Evolutionary conservation across 2,797 vertebrate species (phyloP).

Genomic region (Clarias pachynema): DNA sequence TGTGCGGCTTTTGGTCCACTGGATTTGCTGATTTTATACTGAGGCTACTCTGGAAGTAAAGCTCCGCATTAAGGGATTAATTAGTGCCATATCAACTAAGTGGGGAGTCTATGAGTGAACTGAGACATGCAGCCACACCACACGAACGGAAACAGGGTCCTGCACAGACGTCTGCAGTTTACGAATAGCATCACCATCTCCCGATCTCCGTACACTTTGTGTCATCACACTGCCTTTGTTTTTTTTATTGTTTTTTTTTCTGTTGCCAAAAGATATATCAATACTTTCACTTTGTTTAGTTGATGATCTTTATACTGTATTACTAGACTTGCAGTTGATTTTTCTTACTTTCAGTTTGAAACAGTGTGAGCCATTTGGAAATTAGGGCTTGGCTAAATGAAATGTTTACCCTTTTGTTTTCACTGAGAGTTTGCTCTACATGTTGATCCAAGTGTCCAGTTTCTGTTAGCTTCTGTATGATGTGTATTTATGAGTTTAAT

Average conservation of each 20-base stretch:
- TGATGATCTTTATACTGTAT: constrained; percentile 25
- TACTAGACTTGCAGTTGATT: constrained; percentile 27
- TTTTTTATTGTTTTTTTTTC: constrained; percentile 62
- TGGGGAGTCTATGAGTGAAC: constrained; percentile 44
- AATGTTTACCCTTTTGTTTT: constrained; percentile 81
- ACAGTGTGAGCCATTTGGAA: constrained; percentile 28
- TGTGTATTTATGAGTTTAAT: constrained; percentile 77
- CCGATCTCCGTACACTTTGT: constrained; percentile 80
- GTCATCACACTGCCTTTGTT: constrained; percentile 54
- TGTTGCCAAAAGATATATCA: constrained; percentile 64
- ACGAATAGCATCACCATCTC: constrained; percentile 98
- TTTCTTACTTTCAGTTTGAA: constrained; percentile 40
- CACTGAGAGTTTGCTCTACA: constrained; percentile 57
- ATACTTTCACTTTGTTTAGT: constrained; percentile 32
- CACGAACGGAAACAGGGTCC: constrained; percentile 97
- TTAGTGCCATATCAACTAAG: constrained; percentile 48
- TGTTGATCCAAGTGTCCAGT: constrained; percentile 57
- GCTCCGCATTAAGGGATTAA: constrained; percentile 26
- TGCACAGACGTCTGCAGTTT: constrained; percentile 98
- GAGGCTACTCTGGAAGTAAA: constrained; percentile 37
- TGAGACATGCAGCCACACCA: constrained; percentile 52
- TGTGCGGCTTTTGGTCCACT: constrained; percentile 21
- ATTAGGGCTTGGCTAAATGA: constrained; percentile 34
- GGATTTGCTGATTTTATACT: constrained; percentile 37
- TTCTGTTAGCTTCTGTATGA: constrained; percentile 78